Evolutionary conservation across 2,888 invertebrate species (phyloP), one percentile per base, ranked within the genome.

Genomic region (Athalia rosae): DNA sequence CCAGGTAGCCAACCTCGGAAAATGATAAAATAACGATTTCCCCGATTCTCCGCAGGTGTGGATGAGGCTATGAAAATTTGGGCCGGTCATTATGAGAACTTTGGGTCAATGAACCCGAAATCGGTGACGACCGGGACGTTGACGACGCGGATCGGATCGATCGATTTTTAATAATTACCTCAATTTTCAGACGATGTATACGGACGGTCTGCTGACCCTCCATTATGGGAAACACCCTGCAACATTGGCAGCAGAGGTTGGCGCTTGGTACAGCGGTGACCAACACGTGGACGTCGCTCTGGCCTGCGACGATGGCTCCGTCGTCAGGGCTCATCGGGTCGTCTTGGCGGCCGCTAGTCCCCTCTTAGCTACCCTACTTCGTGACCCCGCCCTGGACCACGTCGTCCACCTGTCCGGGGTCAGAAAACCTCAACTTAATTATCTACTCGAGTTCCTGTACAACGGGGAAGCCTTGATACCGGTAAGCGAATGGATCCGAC

Each of bases 161-260:
- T 58, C n/a, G 59, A 48, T 56, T 67, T 56, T 15, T 64, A 43
- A 53, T 62, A 69, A 71, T 76, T n/a, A 7, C n/a, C 47, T 61
- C 61, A 76, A 58, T 78, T 78, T 28, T 59, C 87, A 90, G 89
- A 89, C 91, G 91, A 92, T 92, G 92, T 92, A 92, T 91, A 91
- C 92, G 86, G 90, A 90, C 87, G 90, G 90, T 84, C 93, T 96
- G 93, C 94, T 97, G 92, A 96, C 96, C 90, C 94, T 97, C 92
- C 96, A 96, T 92, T 96, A 97, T 92, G 96, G 96, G 92, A 96
- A 96, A 93, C 96, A 96, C 93, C 96, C 95, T 93, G 96, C 96
- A 92, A 96, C 96, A 92, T 95, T 97, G 92, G 94, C 95, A 91
- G 96, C 95, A 91, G 96, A 96, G 92, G 95, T 96, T 90, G 95